Evolutionary conservation across 2,113 vertebrate genomes (phyloP), one percentile per base, ranked within the genome.

Genomic region (Theristicus caerulescens): DNA sequence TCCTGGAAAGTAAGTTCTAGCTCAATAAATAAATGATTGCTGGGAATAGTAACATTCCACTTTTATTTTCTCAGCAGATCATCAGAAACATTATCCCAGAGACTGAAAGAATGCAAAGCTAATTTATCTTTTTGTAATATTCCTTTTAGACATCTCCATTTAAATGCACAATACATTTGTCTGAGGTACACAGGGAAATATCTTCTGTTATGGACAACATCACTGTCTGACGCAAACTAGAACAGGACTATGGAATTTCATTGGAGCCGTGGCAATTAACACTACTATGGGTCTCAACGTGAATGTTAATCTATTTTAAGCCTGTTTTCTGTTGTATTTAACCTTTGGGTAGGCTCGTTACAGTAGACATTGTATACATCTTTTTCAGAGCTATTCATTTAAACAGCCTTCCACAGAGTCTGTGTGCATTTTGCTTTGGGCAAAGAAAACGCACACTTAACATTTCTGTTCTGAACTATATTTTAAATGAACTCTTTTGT

Each of bases 321-420:
- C 70, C 55, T 86, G 51, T 77, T 90, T 97, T 94, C 72, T 67
- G 18, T 81, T 83, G 55, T 74, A 66, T 95, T 96, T 92, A 95
- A 93, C 85, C 90, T 96, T 83, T 92, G 55, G 32, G 20, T 86
- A 86, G 74, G 64, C 79, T 91, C 6, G 17, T 96, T 90, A 47
- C 55, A 47, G 78, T 71, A 93, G 58, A 36, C 38, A 67, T 71
- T 95, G 55, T 90, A 42, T 71, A 8, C 34, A 17, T 86, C 64
- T 92, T 90, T 74, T 90, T 81, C 95, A 92, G 59, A 74, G 49
- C 64, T 86, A 83, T 83, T 93, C 8, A 88, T 95, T 96, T 87
- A 93, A 92, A 71, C 71, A 86, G n/a, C 38, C 26, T 95, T 93
- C 81, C 57, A 55, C 3, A 1, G 58, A 52, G 29, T 26, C 62